Evolutionary conservation across 2,888 invertebrate genomes (phyloP), one percentile per base, ranked within the genome.

Genomic region (Epistrophe eligans): DNA sequence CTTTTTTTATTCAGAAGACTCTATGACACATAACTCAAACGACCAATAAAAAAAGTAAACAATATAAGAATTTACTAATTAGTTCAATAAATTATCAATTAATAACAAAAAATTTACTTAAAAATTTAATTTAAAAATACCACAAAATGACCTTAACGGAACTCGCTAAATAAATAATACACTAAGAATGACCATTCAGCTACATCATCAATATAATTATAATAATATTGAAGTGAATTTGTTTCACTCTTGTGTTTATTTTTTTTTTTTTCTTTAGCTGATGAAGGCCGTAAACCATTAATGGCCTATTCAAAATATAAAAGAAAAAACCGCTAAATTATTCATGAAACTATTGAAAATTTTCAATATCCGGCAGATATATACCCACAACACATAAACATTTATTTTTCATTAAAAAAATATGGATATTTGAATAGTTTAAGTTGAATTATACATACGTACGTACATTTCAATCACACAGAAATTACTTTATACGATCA

Each of bases 311-410:
- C 62, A 11, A 8, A 55, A 35, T 2, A 62, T 13, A 40, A 35
- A 73, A 17, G 11, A 10, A 58, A 10, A 35, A 57, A 38, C 40
- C 3, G 17, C 13, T 66, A 32, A 79, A 64, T 72, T 72, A 79
- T 79, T 79, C 52, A 71, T 70, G 38, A 60, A 60, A 62, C n/a
- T 57, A 64, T 64, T 43, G 32, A 38, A 24, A 40, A 55, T 40
- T 10, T 55, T 55, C 57, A 77, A 64, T 72, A 82, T 82, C 77
- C 82, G 77, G 77, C 77, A 82, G 77, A 82, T 70, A 45, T 45
- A 60, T 24, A 24, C 3, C 1, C 24, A 3, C 35, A 40, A 62
- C 17, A 45, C 32, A 35, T 57, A 52, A 35, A 45, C 45, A 77
- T 55, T 58, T 58, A 77, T 67, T 55, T 76, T 67, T 50, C 50